Percentiles rank a stretch among this genome's conserved stretches.
Conservation (phyloP, 2,888 invertebrate genomes). For the Nemoura dubitans region DNA sequence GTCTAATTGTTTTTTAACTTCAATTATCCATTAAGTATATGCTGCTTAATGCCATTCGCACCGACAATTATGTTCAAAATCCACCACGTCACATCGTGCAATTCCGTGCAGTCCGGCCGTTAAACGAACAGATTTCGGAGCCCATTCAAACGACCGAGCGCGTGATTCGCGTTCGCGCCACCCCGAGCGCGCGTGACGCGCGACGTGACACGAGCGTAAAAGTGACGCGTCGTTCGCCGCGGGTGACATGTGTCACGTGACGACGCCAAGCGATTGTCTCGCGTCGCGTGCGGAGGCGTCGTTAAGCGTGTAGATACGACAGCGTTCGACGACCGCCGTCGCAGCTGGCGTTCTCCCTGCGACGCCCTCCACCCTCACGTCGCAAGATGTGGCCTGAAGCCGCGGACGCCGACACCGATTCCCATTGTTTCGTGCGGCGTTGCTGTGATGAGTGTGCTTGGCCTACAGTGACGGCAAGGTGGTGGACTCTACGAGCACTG, state of each 20-base stretch:
- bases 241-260: too few species aligned
- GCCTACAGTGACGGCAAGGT: not conserved
- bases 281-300: not conserved
- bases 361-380: not conserved
- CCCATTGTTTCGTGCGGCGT: not conserved
- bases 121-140: too few species aligned
- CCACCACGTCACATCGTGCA: too few species aligned
- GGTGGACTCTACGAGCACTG: too few species aligned
- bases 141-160: too few species aligned
- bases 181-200: not conserved
- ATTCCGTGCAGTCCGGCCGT: too few species aligned
- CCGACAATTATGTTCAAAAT: too few species aligned
- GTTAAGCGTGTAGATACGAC: not conserved
- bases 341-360: not conserved
- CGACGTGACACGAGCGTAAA: not conserved
- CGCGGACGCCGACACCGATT: not conserved
- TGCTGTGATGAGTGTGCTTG: not conserved
- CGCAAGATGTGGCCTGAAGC: not conserved
- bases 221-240: not conserved
- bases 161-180: too few species aligned
- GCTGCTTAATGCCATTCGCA: too few species aligned
- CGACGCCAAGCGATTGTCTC: not conserved
- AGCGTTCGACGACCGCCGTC: not conserved
- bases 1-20: too few species aligned
- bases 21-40: too few species aligned